Evolutionary conservation across 2,888 invertebrate genomes (phyloP).

Genomic region (Nasonovia ribisnigri): DNA sequence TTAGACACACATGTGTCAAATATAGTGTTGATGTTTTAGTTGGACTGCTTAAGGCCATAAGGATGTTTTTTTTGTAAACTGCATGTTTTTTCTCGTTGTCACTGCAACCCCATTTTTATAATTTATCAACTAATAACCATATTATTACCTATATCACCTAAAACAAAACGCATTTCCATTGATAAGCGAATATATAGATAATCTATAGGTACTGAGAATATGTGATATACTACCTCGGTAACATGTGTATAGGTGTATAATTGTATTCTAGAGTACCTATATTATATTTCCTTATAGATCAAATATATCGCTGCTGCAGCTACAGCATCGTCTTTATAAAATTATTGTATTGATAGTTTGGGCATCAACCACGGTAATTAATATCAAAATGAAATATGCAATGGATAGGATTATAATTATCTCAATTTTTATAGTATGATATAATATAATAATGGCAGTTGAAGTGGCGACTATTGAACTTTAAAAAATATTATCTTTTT

Average conservation of each 20-base stretch:
- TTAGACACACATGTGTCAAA: too few relatives aligned
- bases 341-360: not conserved
- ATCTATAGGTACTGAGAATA: not conserved
- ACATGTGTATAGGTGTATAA: not conserved
- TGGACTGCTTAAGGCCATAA: not conserved
- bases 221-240: not conserved
- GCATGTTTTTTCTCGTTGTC: not conserved
- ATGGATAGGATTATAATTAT: not conserved
- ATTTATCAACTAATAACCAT: not conserved
- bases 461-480: not conserved
- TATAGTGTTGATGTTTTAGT: not conserved
- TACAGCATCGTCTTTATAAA: not conserved
- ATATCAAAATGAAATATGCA: not conserved
- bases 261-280: too few relatives aligned
- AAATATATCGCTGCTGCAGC: not conserved
- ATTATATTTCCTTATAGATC: not conserved
- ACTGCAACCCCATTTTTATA: not conserved
- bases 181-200: not conserved
- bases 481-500: slow-evolving; percentile 7
- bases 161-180: not conserved
- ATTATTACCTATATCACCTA: not conserved
- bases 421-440: not conserved
- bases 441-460: not conserved
- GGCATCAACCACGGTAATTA: not conserved
- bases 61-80: not conserved